These are phyloP conservation scores for Myioborus miniatus DNA, from an alignment of 2,797 vertebrate species.

Conservation along the genomic window DNA sequence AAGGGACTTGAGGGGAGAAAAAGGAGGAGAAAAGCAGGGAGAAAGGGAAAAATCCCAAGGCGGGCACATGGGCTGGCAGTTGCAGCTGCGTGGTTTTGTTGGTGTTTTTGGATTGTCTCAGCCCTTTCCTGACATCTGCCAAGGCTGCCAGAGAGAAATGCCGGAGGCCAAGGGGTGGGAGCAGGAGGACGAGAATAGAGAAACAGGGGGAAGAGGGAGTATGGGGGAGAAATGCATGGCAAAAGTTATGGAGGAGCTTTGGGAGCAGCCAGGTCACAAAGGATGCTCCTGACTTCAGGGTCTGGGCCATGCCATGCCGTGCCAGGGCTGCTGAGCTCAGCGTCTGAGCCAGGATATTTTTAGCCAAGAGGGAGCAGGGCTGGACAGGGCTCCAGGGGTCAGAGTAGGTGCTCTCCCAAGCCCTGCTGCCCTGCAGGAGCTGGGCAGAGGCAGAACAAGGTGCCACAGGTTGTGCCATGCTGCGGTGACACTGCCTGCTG, in stretches of 20 bases:
- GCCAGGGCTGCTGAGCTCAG: slow-evolving; percentile 52
- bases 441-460: neutral
- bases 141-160: neutral
- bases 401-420: neutral
- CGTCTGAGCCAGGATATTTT: slow-evolving; percentile 64
- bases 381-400: rapidly evolving
- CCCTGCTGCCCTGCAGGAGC: neutral
- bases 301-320: neutral
- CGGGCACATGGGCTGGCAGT: neutral
- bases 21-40: neutral
- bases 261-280: neutral
- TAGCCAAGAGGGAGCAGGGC: slow-evolving; percentile 25
- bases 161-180: neutral
- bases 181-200: neutral
- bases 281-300: neutral
- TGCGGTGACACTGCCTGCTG: rapidly evolving
- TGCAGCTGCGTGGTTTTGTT: neutral
- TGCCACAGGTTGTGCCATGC: neutral
- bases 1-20: neutral
- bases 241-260: neutral
- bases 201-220: neutral
- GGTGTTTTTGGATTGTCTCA: neutral
- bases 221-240: neutral
- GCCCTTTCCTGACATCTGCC: neutral
- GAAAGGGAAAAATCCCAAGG: neutral